Evolutionary conservation across 2,888 invertebrate species (phyloP).

Genomic region (Strigamia maritima): DNA sequence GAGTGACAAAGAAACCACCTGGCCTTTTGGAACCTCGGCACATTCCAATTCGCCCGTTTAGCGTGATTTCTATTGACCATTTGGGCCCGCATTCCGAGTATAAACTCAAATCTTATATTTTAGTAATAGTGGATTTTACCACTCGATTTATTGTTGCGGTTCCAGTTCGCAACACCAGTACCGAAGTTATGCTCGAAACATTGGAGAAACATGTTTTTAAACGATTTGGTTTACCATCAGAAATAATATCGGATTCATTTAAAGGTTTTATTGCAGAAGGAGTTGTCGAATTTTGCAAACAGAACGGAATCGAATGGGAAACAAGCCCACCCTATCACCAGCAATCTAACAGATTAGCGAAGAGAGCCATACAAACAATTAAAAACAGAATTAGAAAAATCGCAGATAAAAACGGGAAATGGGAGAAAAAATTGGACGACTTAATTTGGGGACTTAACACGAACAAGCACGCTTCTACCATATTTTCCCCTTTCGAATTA

Average conservation of each 20-base stretch:
- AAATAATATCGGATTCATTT: background rate
- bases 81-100: background rate
- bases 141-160: background rate
- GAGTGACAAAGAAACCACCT: background rate
- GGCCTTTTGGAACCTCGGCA: background rate
- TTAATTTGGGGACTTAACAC: background rate
- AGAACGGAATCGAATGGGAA: background rate
- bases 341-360: background rate
- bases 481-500: background rate
- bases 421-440: background rate
- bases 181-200: background rate
- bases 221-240: background rate
- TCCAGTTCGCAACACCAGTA: background rate
- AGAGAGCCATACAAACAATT: background rate
- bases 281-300: too few species aligned
- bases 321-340: background rate
- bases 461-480: background rate
- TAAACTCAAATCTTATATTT: background rate
- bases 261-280: too few species aligned
- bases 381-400: background rate
- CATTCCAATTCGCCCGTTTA: conserved; percentile 23
- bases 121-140: background rate
- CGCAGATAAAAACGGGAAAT: background rate
- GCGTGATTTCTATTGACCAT: conserved; percentile 29
- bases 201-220: background rate